phyloP scores from a whole-genome alignment of 2,113 vertebrate species.

The Pantherophis guttatus region DNA sequence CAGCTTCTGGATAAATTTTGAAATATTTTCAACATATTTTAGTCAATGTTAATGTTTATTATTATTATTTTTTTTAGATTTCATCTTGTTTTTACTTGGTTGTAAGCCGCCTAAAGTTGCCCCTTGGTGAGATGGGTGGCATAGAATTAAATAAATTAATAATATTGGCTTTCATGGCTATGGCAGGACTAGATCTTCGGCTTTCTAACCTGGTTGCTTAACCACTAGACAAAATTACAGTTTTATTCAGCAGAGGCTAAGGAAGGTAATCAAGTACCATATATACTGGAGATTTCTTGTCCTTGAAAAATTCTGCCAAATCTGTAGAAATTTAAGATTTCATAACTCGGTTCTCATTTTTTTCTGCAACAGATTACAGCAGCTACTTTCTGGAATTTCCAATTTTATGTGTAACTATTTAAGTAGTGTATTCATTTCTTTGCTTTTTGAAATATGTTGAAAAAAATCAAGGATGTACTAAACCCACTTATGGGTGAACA shows the following conservation, averaged over 20 bases:
- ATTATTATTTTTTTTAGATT: background rate
- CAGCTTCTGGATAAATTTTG: background rate
- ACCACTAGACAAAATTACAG: background rate
- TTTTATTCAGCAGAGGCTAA: background rate
- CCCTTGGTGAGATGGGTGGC: background rate
- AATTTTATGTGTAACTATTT: background rate
- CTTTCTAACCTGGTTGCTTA: background rate
- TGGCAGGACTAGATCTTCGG: background rate
- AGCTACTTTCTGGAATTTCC: background rate
- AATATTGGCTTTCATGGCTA: background rate
- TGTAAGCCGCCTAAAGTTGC: background rate
- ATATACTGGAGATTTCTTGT: background rate
- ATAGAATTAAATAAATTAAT: background rate
- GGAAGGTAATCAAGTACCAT: no score
- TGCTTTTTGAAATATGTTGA: background rate
- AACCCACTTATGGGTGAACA: slow-evolving; percentile 1
- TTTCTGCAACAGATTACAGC: background rate
- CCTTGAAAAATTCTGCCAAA: background rate
- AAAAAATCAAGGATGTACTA: slow-evolving; percentile 37
- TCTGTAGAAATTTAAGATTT: background rate
- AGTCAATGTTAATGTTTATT: background rate
- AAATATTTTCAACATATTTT: background rate
- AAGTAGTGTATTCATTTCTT: background rate
- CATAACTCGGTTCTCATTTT: background rate
- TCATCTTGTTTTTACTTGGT: background rate